phyloP scores from a whole-genome alignment of 2,888 invertebrate genomes.

The Bombylius discolor region DNA sequence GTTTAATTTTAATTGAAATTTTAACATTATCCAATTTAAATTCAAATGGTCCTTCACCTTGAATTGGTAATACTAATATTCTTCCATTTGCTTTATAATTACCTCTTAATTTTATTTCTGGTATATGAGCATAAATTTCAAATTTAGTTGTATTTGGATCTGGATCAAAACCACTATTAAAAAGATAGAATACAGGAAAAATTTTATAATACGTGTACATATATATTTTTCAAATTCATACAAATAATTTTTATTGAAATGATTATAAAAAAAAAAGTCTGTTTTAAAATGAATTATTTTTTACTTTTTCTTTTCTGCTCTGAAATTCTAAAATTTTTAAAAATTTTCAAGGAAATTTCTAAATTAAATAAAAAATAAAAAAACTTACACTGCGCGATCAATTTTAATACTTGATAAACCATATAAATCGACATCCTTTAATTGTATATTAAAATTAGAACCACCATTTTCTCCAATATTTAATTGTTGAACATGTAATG shows the following conservation, averaged over 20 bases:
- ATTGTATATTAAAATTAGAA: slow-evolving; percentile 5
- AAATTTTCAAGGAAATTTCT: too few species aligned
- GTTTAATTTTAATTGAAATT: slow-evolving; percentile 10
- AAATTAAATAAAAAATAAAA: too few species aligned
- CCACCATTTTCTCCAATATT: background rate
- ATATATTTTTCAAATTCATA: too few species aligned
- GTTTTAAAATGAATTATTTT: too few species aligned
- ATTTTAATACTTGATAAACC: slow-evolving; percentile 7
- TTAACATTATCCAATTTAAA: slow-evolving; percentile 12
- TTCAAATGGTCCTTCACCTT: slow-evolving; percentile 18
- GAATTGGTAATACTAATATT: slow-evolving; percentile 24
- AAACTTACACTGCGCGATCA: slow-evolving; percentile 12
- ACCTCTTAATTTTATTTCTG: slow-evolving; percentile 10
- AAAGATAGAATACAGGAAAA: background rate
- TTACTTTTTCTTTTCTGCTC: too few species aligned
- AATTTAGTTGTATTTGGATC: slow-evolving; percentile 31
- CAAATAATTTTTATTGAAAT: too few species aligned
- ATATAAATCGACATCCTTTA: slow-evolving; percentile 8
- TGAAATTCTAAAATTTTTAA: too few species aligned
- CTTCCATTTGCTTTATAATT: slow-evolving; percentile 22
- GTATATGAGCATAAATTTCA: slow-evolving; percentile 26
- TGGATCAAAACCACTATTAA: slow-evolving; percentile 25
- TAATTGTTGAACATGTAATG: slow-evolving; percentile 4
- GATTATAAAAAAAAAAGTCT: too few species aligned
- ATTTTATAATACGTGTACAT: too few species aligned